Conservation (phyloP, 2,888 invertebrate species). For the Clanis bilineata region DNA sequence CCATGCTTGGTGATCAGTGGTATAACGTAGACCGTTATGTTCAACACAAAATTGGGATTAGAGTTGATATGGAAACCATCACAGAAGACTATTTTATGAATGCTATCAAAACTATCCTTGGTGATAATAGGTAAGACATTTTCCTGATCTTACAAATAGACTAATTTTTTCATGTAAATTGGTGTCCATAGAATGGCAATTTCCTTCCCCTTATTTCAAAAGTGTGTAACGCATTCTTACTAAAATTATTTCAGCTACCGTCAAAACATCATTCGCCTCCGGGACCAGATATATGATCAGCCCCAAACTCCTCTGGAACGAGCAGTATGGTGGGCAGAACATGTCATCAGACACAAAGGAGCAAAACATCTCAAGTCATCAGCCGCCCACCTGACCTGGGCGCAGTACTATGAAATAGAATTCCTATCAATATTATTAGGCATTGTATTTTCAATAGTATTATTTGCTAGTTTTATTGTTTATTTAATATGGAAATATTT, state of each 20-base stretch:
- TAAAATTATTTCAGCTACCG: constrained; percentile 12
- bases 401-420: too few relatives aligned
- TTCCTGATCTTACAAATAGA: neutral
- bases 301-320: too few relatives aligned
- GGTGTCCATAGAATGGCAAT: too few relatives aligned
- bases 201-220: too few relatives aligned
- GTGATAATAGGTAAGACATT: constrained; percentile 4
- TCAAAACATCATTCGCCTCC: constrained; percentile 13
- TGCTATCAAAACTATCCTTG: constrained; percentile 1
- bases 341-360: constrained; percentile 35
- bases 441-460: too few relatives aligned
- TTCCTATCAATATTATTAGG: too few relatives aligned
- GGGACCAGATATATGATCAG: too few relatives aligned
- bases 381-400: constrained; percentile 39
- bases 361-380: constrained; percentile 35
- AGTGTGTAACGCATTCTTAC: too few relatives aligned
- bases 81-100: constrained; percentile 10
- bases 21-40: too few relatives aligned
- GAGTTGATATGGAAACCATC: too few relatives aligned
- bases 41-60: constrained; percentile 12
- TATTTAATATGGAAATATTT: constrained; percentile 17
- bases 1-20: constrained; percentile 63
- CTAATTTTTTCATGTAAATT: too few relatives aligned
- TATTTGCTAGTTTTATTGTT: constrained; percentile 11
- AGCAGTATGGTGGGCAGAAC: too few relatives aligned